Percentiles rank a stretch among this genome's conserved stretches.
phyloP scores from a whole-genome alignment of 2,113 vertebrate species.

The Tauraco erythrolophus region DNA sequence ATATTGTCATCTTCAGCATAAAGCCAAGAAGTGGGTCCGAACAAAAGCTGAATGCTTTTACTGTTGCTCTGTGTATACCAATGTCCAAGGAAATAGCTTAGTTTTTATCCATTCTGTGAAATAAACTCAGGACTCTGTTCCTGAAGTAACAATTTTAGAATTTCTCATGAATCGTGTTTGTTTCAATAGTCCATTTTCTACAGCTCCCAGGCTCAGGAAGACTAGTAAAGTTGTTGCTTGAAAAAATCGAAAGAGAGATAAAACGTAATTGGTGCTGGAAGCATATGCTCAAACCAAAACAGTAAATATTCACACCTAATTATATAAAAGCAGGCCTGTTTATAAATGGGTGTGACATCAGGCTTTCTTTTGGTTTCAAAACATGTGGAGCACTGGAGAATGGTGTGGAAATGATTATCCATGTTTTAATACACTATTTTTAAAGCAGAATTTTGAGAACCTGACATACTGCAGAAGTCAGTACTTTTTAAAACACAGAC shows the following conservation, averaged over 20 bases:
- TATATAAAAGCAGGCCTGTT: not conserved
- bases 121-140: not conserved
- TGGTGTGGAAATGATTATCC: not conserved
- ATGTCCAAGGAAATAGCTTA: not conserved
- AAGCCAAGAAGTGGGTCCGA: not conserved
- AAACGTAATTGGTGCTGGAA: not conserved
- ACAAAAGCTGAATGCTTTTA: not conserved
- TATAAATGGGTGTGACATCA: not conserved
- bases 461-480: not conserved
- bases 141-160: not conserved
- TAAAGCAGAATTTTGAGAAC: not conserved
- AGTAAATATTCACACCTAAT: not conserved
- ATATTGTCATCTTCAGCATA: not conserved
- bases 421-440: not conserved
- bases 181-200: not conserved
- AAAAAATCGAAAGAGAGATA: not conserved
- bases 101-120: not conserved
- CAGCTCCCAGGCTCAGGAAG: not conserved
- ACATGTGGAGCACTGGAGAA: not conserved
- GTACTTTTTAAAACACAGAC: not conserved
- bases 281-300: not conserved
- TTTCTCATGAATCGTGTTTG: not conserved
- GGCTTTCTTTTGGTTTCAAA: not conserved
- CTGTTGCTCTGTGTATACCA: not conserved
- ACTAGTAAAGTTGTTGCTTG: not conserved